These are phyloP conservation scores for Hormiphora californensis DNA, from an alignment of 37 sponge, comb jelly and placozoan genomes.

Conservation along the genomic window DNA sequence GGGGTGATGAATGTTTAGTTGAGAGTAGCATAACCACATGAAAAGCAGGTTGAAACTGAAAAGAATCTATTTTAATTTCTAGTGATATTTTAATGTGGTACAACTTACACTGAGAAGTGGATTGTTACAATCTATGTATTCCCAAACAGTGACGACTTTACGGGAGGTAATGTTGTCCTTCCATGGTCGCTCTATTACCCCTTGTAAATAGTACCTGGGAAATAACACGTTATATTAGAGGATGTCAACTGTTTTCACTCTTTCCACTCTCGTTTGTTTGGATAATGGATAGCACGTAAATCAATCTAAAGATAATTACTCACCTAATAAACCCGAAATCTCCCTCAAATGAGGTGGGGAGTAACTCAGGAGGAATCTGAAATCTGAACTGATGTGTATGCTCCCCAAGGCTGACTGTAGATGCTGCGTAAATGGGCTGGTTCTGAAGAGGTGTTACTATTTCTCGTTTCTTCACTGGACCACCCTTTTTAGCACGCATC, in stretches of 20 bases:
- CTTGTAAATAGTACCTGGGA: background rate
- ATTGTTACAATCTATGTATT: slow-evolving; percentile 46
- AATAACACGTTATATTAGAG: no score
- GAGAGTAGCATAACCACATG: no score
- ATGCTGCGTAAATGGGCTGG: slow-evolving; percentile 12
- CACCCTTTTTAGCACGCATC: slow-evolving; percentile 3
- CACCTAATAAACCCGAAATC: slow-evolving; percentile 45
- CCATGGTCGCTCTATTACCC: slow-evolving; percentile 37
- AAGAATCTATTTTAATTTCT: no score
- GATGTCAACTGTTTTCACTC: no score
- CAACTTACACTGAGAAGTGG: slow-evolving; percentile 31
- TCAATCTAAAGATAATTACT: no score
- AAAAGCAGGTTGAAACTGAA: no score
- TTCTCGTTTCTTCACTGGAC: slow-evolving; percentile 21
- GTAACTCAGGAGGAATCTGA: slow-evolving; percentile 26
- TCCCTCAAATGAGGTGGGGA: slow-evolving; percentile 52
- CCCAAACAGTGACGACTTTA: slow-evolving; percentile 39
- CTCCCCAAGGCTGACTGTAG: slow-evolving; percentile 33
- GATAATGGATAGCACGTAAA: no score
- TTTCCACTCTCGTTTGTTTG: no score
- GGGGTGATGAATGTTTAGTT: no score
- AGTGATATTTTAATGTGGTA: no score
- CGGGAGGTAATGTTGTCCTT: slow-evolving; percentile 26
- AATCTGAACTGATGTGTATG: slow-evolving; percentile 29
- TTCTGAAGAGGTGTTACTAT: slow-evolving; percentile 8